These are phyloP conservation scores for Koerneria pararmatus DNA, from an alignment of 2,888 invertebrate genomes.

Conservation along the genomic window DNA sequence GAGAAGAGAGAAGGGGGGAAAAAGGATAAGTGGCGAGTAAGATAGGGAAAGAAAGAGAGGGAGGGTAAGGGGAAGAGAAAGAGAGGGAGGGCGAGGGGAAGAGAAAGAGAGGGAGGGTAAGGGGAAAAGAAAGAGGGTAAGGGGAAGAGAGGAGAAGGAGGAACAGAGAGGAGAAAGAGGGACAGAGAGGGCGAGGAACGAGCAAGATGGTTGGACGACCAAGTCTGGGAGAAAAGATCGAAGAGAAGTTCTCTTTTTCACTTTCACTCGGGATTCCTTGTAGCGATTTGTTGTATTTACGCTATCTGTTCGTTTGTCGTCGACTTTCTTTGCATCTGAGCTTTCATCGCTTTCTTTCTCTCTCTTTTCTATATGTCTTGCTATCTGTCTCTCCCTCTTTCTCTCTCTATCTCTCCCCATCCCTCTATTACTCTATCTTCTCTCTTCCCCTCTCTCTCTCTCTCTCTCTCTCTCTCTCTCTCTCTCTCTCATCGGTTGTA, in stretches of 20 bases:
- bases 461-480: neutral
- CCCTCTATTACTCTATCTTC: neutral
- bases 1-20: neutral
- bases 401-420: neutral
- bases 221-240: too few relatives aligned
- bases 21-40: constrained; percentile 12
- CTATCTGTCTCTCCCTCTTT: too few relatives aligned
- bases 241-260: constrained; percentile 7
- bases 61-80: neutral
- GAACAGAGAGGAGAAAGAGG: neutral
- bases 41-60: neutral
- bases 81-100: constrained; percentile 1
- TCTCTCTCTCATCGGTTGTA: neutral
- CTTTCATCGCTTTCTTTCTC: constrained; percentile 10
- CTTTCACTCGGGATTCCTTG: neutral
- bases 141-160: neutral
- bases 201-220: constrained; percentile 4
- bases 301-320: neutral
- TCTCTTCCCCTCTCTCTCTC: neutral
- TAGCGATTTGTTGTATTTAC: neutral
- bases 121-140: neutral
- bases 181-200: constrained; percentile 18
- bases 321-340: neutral
- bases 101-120: neutral
- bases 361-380: too few relatives aligned